Percentiles rank a stretch among this genome's conserved stretches.
These are phyloP conservation scores for Fregata magnificens DNA, from an alignment of 2,113 vertebrate genomes.

Conservation along the genomic window DNA sequence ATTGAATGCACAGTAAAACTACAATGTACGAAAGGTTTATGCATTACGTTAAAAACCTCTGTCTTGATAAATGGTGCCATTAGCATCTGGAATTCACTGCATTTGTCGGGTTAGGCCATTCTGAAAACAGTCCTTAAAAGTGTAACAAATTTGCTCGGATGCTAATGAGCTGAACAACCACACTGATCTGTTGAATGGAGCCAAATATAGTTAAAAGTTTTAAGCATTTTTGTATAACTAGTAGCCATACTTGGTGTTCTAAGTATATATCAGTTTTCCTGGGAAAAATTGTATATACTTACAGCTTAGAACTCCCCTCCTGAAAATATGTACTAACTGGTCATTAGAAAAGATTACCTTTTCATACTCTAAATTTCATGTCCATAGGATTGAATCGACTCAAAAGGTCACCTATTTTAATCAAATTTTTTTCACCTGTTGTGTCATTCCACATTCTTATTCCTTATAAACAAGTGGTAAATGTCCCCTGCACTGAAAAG, in stretches of 20 bases:
- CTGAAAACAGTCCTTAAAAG: conserved; percentile 67
- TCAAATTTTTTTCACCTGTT: neutral
- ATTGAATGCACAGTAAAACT: conserved; percentile 70
- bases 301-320: neutral
- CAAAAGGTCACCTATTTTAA: neutral
- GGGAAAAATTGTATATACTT: neutral
- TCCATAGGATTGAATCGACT: neutral
- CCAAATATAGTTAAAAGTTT: conserved; percentile 52
- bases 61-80: conserved; percentile 76
- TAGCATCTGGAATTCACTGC: conserved; percentile 71
- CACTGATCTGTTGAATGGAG: conserved; percentile 3
- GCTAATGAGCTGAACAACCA: conserved; percentile 68
- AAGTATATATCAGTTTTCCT: conserved; percentile 44
- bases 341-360: conserved; percentile 11
- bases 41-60: conserved; percentile 73
- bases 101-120: conserved; percentile 46
- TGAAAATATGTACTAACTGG: neutral
- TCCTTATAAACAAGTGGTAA: neutral
- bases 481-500: neutral
- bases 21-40: conserved; percentile 71
- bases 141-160: conserved; percentile 72
- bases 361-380: neutral
- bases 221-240: conserved; percentile 38
- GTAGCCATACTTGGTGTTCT: conserved; percentile 24
- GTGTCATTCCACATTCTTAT: neutral